Evolutionary conservation across 2,888 invertebrate genomes (phyloP).

Genomic region (Cloeon dipterum): DNA sequence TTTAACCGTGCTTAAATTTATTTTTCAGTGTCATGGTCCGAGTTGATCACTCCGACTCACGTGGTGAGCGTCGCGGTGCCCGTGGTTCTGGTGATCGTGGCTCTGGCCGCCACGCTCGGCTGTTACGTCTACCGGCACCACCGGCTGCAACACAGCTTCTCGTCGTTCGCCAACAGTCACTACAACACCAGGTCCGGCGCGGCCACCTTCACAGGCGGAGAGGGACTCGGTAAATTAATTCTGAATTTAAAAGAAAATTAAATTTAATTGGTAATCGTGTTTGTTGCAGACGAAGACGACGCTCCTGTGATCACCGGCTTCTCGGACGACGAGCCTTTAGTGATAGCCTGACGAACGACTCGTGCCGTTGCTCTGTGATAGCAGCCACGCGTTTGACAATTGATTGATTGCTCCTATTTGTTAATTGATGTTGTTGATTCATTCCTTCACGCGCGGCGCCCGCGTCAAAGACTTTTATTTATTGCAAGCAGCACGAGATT

Average conservation of each 20-base stretch:
- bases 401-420: no score
- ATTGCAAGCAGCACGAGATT: no score
- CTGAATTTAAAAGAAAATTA: not conserved
- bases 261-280: constrained; percentile 5
- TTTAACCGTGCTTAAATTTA: no score
- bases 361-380: constrained; percentile 4
- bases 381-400: no score
- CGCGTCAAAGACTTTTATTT: no score
- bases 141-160: constrained; percentile 51
- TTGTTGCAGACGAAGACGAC: constrained; percentile 49
- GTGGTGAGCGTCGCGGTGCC: constrained; percentile 27
- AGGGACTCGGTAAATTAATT: constrained; percentile 33
- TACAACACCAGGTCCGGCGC: constrained; percentile 73
- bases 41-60: constrained; percentile 11
- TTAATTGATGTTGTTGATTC: no score
- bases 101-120: constrained; percentile 31
- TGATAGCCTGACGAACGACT: constrained; percentile 43
- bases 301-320: constrained; percentile 76
- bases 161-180: constrained; percentile 58
- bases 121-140: constrained; percentile 43
- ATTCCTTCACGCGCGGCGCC: no score
- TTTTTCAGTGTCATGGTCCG: constrained; percentile 7
- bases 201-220: constrained; percentile 52
- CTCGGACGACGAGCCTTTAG: constrained; percentile 82
- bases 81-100: constrained; percentile 26